Evolutionary conservation across 1,140 invertebrate genomes (phyloP).

Genomic region (Drosophila nigrodunni): DNA sequence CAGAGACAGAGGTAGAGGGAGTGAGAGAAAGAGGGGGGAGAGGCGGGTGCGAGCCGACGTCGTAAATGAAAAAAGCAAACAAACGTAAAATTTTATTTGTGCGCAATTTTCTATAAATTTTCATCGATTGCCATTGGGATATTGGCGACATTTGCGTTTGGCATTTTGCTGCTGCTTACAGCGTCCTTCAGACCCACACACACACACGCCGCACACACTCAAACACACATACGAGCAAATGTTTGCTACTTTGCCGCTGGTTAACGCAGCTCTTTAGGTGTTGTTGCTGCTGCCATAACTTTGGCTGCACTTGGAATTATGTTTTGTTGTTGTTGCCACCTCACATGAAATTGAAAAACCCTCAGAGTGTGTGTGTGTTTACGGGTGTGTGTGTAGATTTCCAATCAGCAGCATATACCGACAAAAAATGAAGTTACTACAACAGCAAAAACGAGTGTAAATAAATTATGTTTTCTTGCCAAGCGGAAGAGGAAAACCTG

Average conservation of each 20-base stretch:
- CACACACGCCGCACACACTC: constrained; percentile 6
- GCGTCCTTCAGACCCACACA: constrained; percentile 56
- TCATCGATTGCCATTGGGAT: constrained; percentile 80
- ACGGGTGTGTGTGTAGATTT: constrained; percentile 51
- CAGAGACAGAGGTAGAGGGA: background rate
- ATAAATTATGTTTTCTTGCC: constrained; percentile 67
- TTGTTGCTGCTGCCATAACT: constrained; percentile 59
- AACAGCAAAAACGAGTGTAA: constrained; percentile 59
- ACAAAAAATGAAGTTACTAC: constrained; percentile 65
- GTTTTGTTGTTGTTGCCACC: constrained; percentile 40
- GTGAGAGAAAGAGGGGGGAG: background rate
- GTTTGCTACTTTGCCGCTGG: constrained; percentile 41
- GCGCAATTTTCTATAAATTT: constrained; percentile 83
- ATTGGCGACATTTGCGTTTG: constrained; percentile 83
- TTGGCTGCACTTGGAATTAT: constrained; percentile 73
- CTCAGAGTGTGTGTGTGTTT: constrained; percentile 19
- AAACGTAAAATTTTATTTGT: constrained; percentile 83
- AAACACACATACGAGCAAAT: constrained; percentile 16
- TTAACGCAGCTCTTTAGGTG: constrained; percentile 47
- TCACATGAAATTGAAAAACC: constrained; percentile 65
- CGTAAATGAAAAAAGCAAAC: constrained; percentile 82
- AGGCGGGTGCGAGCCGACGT: constrained; percentile 37
- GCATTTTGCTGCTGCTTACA: constrained; percentile 70
- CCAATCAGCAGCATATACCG: constrained; percentile 63
- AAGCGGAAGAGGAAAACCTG: constrained; percentile 52